These are phyloP conservation scores for Capreolus pygargus DNA, from an alignment of 2,113 vertebrate genomes.

Conservation along the genomic window DNA sequence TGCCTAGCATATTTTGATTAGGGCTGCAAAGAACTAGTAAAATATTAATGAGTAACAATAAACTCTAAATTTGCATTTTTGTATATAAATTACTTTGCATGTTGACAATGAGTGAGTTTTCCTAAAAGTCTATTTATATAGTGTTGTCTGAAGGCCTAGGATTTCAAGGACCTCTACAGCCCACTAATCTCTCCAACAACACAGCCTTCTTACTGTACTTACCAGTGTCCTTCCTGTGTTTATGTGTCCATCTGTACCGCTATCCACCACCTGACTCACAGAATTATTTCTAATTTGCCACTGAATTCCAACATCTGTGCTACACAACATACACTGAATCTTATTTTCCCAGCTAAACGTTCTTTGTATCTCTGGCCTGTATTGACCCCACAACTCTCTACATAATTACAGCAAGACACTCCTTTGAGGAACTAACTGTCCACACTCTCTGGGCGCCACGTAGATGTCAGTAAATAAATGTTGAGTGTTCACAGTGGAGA, in stretches of 20 bases:
- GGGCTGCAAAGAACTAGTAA: not conserved
- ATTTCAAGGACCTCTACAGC: not conserved
- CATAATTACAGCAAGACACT: not conserved
- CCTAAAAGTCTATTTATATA: not conserved
- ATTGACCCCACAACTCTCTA: not conserved
- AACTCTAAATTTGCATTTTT: not conserved
- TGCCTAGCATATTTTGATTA: not conserved
- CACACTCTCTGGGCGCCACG: not conserved
- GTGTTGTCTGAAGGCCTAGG: not conserved
- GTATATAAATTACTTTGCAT: not conserved
- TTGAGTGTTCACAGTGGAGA: not conserved
- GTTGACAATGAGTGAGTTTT: not conserved
- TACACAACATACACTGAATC: not conserved
- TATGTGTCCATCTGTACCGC: accelerated
- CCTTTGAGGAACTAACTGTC: not conserved
- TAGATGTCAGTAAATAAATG: not conserved
- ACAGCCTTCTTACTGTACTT: not conserved
- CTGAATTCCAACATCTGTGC: not conserved
- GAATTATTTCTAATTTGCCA: not conserved
- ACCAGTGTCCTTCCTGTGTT: not conserved
- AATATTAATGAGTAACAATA: not conserved
- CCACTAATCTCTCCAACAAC: not conserved
- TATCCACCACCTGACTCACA: not conserved
- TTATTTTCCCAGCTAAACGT: not conserved
- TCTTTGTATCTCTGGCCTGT: not conserved